These are phyloP conservation scores for Gobio gobio DNA, from an alignment of 2,113 vertebrate species.

Conservation along the genomic window DNA sequence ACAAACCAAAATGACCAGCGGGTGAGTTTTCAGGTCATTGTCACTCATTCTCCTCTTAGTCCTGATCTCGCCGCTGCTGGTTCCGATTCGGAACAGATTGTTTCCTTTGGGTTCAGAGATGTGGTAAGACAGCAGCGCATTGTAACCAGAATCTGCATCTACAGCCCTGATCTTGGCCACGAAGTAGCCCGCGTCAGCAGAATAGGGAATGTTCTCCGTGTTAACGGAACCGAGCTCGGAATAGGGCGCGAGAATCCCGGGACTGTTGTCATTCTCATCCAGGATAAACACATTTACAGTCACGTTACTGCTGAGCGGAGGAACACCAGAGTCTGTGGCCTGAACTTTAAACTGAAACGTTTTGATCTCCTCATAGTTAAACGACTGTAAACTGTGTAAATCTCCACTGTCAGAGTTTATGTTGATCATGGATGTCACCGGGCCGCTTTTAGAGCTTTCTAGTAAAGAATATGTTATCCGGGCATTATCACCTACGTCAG, in stretches of 20 bases:
- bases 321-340: conserved; percentile 79
- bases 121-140: conserved; percentile 64
- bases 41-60: conserved; percentile 73
- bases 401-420: conserved; percentile 77
- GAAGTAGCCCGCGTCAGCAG: conserved; percentile 77
- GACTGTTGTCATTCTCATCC: conserved; percentile 84
- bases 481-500: conserved; percentile 76
- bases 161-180: conserved; percentile 65
- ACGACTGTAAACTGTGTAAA: conserved; percentile 77
- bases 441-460: conserved; percentile 69
- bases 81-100: conserved; percentile 65
- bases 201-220: conserved; percentile 76
- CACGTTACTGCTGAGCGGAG: conserved; percentile 73
- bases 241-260: conserved; percentile 76
- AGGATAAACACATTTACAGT: conserved; percentile 80
- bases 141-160: conserved; percentile 64
- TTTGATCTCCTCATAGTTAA: conserved; percentile 81
- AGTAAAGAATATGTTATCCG: conserved; percentile 75
- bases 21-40: conserved; percentile 77
- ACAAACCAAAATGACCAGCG: conserved; percentile 74
- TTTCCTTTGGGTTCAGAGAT: conserved; percentile 60
- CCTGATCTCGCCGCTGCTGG: conserved; percentile 65
- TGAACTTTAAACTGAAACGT: conserved; percentile 79
- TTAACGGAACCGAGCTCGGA: conserved; percentile 72
- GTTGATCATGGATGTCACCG: conserved; percentile 72